Evolutionary conservation across 2,797 vertebrate genomes (phyloP), one percentile per base, ranked within the genome.

Genomic region (Schizopygopsis pylzovi): DNA sequence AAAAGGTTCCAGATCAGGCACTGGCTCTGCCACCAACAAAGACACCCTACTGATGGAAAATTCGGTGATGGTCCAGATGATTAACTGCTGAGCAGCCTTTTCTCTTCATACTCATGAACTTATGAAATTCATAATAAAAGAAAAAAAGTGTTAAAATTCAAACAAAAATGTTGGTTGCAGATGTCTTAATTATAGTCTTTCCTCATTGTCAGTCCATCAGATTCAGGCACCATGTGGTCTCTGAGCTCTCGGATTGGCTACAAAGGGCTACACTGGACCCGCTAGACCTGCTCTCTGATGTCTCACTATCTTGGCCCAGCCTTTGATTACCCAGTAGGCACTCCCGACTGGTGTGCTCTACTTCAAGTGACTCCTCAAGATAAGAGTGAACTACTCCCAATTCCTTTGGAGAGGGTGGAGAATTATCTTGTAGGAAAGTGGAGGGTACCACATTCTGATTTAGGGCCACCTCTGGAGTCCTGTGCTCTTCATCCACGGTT

Each of bases 201-300:
- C 25, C 65, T 52, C 41, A 22, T 63, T 52, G 85, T 94, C 75
- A 96, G 72, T 96, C 94, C 5, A 92, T 94, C 88, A 95, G 91
- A 89, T 96, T 94, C 87, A 95, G 87, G 87, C 93, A 95, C 94
- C 95, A 96, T 1, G 94, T 95, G 82, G 94, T 93, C 89, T 96
- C 95, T 15, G 94, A 93, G 90, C 93, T 93, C 86, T 93, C 93
- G 72, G 94, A 95, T 86, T 95, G 94, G 68, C 92, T 90, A 54
- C 65, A 86, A 37, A 72, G 45, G 1, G 91, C 94, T 0, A 91
- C 88, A 87, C 94, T 94, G 81, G 95, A 94, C 65, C 93, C 90
- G 1, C 91, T 92, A 0, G 94, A 96, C 22, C 92, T 93, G 0
- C 77, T 88, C 6, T 92, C 94, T 0, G 82, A 89, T 20, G 70